These are phyloP conservation scores for Cancer borealis DNA, from an alignment of 2,888 invertebrate species.

Conservation along the genomic window DNA sequence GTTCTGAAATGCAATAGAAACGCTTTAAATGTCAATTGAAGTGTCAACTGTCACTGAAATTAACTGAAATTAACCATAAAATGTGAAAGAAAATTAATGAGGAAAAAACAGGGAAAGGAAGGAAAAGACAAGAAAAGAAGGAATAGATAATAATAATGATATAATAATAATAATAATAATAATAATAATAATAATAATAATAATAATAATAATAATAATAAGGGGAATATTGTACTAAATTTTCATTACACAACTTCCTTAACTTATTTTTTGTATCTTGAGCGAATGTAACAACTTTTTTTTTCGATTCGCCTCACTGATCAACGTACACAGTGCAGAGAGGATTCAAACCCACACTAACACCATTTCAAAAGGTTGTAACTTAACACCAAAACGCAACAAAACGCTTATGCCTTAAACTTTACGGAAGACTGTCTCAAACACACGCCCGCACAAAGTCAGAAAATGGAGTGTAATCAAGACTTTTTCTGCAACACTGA, in stretches of 20 bases:
- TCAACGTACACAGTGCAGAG: not conserved
- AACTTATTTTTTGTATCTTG: not conserved
- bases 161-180: no score
- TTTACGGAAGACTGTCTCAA: not conserved
- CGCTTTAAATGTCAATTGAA: no score
- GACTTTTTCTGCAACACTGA: conserved; percentile 10
- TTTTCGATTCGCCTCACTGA: not conserved
- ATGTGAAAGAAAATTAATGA: no score
- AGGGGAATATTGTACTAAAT: no score
- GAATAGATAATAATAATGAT: no score
- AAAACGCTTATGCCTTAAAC: not conserved
- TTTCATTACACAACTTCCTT: not conserved
- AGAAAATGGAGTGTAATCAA: not conserved
- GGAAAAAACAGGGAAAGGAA: no score
- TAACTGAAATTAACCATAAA: no score
- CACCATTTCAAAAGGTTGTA: not conserved
- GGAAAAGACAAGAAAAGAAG: no score
- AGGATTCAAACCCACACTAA: not conserved
- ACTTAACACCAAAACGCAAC: not conserved
- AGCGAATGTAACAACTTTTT: not conserved
- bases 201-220: no score
- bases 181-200: no score
- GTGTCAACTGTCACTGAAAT: no score
- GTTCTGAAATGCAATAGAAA: no score
- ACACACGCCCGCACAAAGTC: not conserved